phyloP scores from a whole-genome alignment of 2,113 vertebrate species.

The Motacilla alba region DNA sequence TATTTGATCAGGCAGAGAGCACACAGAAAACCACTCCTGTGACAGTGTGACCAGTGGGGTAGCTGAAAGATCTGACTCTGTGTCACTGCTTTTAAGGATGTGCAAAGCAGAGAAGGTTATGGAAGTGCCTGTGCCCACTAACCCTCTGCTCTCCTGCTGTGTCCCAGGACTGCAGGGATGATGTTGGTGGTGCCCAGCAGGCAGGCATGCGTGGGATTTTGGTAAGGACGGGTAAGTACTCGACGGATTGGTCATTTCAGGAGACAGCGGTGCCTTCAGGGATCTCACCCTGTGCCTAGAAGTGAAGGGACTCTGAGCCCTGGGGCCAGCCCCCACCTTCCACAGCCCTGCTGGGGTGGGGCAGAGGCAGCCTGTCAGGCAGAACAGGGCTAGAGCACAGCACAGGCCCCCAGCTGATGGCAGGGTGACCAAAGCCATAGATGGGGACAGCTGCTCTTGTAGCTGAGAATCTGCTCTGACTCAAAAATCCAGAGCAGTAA shows the following conservation, averaged over 20 bases:
- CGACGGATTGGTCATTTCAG: rapidly evolving
- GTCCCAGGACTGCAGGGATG: constrained; percentile 89
- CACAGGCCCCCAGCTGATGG: background rate
- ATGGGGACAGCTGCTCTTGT: background rate
- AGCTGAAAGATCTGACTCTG: background rate
- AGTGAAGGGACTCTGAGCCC: background rate
- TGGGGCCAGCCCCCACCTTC: background rate
- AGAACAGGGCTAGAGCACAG: background rate
- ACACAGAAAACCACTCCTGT: background rate
- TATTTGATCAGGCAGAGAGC: background rate
- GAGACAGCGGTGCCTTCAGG: background rate
- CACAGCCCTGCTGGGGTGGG: background rate
- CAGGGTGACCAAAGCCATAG: background rate
- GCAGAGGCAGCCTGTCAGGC: background rate
- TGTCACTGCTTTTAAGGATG: background rate
- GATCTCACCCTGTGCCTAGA: background rate
- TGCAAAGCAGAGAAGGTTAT: background rate
- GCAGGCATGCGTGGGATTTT: constrained; percentile 92
- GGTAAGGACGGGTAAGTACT: constrained; percentile 85
- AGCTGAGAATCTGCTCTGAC: background rate
- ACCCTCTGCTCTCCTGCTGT: background rate
- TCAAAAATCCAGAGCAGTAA: background rate
- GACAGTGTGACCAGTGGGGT: rapidly evolving
- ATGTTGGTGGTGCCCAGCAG: constrained; percentile 89
- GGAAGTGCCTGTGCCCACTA: background rate